Base-by-base conservation (phyloP, 2,797 vertebrate genomes). In the Neosilurus hyrtlii region DNA sequence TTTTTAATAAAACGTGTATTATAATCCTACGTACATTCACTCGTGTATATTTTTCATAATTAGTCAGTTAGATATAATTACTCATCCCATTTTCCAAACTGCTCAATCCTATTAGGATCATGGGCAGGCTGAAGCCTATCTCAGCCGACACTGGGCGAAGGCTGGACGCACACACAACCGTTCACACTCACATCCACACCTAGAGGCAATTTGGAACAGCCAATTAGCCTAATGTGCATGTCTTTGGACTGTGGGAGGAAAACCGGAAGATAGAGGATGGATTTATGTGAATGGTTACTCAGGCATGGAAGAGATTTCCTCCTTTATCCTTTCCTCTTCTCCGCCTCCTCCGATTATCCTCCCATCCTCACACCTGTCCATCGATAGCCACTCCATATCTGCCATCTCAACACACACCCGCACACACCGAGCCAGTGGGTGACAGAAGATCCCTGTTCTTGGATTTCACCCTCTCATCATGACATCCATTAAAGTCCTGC, bases 401-500 rank as follows among this genome's bases (percentile, higher is more conserved):
- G 79, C 72, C 81, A n/a, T 79, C 86, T 37, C 67, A 79, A 35
- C 63, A 15, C 63, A 68, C 59, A 81, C 22, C 51, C 59, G 77
- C 57, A 5, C 57, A 52, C 66, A 73, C 10, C 2, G 2, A 51
- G 68, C 83, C 82, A 83, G 63, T 22, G 86, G 88, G 90, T 91
- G 94, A 93, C 88, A 95, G 89, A 90, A 84, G 92, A 94, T 94
- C 92, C 81, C 90, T 83, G 72, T 81, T 87, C 92, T 96, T 94
- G 87, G 87, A 93, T 96, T 96, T 94, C 95, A 91, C 89, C 93
- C 94, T 94, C 94, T 96, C 95, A 95, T 95, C 94, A 93, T 95
- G 93, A 96, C 95, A 95, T 94, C 94, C 94, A 95, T 96, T 96
- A 95, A 94, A 95, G 93, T 93, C 91, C 90, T 87, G 89, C 90